Conservation (phyloP, 2,113 vertebrate genomes). For the Mesoclemmys tuberculata region DNA sequence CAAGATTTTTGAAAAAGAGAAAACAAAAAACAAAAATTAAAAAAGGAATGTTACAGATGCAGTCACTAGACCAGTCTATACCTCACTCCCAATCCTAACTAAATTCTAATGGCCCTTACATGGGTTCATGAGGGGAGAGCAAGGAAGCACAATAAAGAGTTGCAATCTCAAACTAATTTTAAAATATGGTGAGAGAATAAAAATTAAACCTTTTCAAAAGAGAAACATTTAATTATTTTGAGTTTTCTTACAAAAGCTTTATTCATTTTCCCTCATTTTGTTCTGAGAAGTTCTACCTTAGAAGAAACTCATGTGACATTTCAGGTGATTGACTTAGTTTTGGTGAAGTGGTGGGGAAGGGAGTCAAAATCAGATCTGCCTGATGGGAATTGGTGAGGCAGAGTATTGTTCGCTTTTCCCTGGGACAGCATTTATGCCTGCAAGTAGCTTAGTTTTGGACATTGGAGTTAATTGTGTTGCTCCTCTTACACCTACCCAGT, state of each 20-base stretch:
- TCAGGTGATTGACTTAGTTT: neutral
- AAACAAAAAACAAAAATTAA: neutral
- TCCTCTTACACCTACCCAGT: conserved; percentile 7
- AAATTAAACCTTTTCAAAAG: neutral
- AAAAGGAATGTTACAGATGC: neutral
- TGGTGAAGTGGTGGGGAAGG: neutral
- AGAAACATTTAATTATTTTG: neutral
- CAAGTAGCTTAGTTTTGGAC: neutral
- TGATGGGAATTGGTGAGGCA: conserved; percentile 7
- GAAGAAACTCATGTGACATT: neutral
- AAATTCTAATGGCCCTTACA: neutral
- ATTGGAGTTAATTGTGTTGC: conserved; percentile 6
- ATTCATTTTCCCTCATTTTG: neutral
- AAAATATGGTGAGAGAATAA: accelerated
- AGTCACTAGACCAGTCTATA: neutral
- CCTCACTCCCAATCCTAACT: neutral
- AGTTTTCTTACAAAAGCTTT: neutral
- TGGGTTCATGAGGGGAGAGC: neutral
- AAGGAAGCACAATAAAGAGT: neutral
- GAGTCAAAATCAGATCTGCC: too few species aligned
- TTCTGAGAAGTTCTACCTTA: neutral
- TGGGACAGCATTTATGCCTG: conserved; percentile 24
- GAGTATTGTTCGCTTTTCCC: neutral
- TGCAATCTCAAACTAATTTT: accelerated
- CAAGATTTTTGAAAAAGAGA: neutral